phyloP scores from a whole-genome alignment of 2,113 vertebrate species.

The Thinocorus orbignyianus region DNA sequence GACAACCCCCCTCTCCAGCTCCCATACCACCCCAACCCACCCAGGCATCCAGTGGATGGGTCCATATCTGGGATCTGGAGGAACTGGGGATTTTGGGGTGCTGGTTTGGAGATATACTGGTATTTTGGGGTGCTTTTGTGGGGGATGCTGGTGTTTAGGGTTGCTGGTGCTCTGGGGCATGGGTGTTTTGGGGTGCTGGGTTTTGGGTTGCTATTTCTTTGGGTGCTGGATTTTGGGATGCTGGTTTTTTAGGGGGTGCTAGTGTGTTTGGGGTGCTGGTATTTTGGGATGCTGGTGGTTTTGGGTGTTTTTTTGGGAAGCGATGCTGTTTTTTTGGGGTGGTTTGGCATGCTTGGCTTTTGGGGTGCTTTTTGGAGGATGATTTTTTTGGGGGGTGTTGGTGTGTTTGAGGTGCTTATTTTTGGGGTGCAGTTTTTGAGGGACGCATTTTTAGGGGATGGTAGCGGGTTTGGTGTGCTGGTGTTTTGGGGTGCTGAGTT shows the following conservation, averaged over 20 bases:
- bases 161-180: too few relatives aligned
- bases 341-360: too few relatives aligned
- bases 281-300: background rate
- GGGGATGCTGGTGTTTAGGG: too few relatives aligned
- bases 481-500: too few relatives aligned
- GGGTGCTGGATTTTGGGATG: too few relatives aligned
- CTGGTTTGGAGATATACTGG: background rate
- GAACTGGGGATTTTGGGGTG: background rate
- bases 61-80: rapidly evolving
- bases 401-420: background rate
- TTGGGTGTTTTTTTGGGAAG: too few relatives aligned
- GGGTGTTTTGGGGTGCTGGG: too few relatives aligned
- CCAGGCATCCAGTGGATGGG: rapidly evolving
- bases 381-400: background rate
- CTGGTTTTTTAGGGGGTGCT: too few relatives aligned
- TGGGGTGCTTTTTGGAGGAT: background rate
- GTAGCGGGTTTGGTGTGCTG: background rate
- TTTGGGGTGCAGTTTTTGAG: background rate
- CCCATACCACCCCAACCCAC: rapidly evolving
- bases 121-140: background rate
- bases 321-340: too few relatives aligned
- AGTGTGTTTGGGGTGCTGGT: too few relatives aligned
- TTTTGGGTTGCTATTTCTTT: background rate
- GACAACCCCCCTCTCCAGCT: background rate
- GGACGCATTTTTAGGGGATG: background rate